Evolutionary conservation across 2,797 vertebrate genomes (phyloP).

Genomic region (Bradypus variegatus): DNA sequence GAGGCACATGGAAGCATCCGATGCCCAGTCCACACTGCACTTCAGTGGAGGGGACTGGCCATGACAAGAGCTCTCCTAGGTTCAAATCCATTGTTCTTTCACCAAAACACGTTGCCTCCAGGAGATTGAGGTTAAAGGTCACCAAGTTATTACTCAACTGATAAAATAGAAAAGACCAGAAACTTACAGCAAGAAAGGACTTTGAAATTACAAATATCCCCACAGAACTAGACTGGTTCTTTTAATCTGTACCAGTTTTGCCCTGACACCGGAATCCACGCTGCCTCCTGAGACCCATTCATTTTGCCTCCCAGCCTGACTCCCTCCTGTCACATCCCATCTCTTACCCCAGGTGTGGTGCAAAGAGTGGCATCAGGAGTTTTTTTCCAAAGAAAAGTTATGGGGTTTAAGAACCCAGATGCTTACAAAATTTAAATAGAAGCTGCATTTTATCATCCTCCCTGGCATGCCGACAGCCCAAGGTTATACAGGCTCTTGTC

Average conservation of each 20-base stretch:
- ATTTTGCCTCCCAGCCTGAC: no score
- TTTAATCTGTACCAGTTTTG: rapidly evolving
- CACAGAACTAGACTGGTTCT: no score
- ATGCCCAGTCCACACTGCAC: rapidly evolving
- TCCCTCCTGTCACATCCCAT: rapidly evolving
- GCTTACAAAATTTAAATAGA: neutral
- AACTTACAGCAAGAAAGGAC: no score
- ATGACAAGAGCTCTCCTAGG: rapidly evolving
- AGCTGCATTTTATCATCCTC: neutral
- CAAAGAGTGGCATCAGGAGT: neutral
- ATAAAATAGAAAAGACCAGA: neutral
- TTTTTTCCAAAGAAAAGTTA: neutral
- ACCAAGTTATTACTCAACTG: rapidly evolving
- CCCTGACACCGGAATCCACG: rapidly evolving
- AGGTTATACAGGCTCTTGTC: neutral
- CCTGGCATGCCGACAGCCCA: neutral
- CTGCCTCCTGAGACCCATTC: no score
- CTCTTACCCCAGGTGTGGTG: neutral
- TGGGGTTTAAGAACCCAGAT: neutral
- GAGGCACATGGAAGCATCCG: no score
- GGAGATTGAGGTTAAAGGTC: rapidly evolving
- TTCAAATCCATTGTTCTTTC: neutral
- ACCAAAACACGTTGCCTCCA: neutral
- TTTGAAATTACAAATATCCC: rapidly evolving
- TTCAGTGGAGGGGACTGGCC: neutral